phyloP scores from a whole-genome alignment of 1,140 invertebrate genomes.

The Drosophila micromelanica region DNA sequence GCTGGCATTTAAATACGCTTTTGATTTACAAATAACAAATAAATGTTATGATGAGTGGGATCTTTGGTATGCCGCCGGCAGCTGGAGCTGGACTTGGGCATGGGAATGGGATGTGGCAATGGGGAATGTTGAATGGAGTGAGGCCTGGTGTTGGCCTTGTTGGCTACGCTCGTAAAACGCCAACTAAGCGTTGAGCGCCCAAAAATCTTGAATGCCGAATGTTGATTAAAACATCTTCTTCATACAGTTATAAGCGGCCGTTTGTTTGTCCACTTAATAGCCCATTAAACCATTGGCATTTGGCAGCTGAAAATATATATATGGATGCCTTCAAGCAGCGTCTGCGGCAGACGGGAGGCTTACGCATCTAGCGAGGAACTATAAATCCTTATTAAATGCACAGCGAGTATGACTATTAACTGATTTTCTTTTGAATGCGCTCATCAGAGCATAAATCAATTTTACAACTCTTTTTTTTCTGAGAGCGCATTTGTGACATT shows the following conservation, averaged over 20 bases:
- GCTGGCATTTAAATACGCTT: conserved; percentile 73
- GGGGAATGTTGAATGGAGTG: conserved; percentile 13
- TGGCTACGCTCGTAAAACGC: conserved; percentile 74
- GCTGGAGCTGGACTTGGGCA: conserved; percentile 22
- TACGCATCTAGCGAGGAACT: conserved; percentile 72
- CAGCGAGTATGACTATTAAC: conserved; percentile 71
- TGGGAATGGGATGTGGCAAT: conserved; percentile 8
- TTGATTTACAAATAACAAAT: conserved; percentile 83
- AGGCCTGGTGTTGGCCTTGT: conserved; percentile 39
- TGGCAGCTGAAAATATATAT: conserved; percentile 66
- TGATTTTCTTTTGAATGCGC: conserved; percentile 74
- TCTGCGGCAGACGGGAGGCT: conserved; percentile 47
- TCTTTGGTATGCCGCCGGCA: conserved; percentile 78
- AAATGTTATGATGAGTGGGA: conserved; percentile 79
- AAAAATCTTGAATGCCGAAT: conserved; percentile 35
- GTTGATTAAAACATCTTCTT: conserved; percentile 72
- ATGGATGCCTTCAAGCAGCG: conserved; percentile 22
- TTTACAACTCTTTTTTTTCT: conserved; percentile 58
- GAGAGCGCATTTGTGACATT: conserved; percentile 60
- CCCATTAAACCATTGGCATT: conserved; percentile 68
- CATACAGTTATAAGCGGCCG: conserved; percentile 49
- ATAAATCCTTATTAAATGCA: conserved; percentile 81
- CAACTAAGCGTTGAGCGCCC: conserved; percentile 72
- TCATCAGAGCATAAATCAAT: conserved; percentile 69
- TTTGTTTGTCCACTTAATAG: conserved; percentile 68